phyloP scores from a whole-genome alignment of 2,113 vertebrate species.

The Myocastor coypus region DNA sequence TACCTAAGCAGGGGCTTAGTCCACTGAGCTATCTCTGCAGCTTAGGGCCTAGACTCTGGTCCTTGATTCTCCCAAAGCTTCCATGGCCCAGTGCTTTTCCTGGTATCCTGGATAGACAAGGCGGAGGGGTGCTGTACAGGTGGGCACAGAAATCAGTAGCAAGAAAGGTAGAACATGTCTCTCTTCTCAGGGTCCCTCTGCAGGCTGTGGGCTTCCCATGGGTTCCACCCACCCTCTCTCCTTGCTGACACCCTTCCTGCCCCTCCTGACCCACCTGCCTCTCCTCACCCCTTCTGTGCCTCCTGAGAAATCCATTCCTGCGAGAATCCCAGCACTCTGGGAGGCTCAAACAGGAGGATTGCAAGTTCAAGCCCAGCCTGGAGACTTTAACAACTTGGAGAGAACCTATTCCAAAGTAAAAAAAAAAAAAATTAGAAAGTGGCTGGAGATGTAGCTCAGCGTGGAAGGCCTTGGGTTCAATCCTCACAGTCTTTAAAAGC shows the following conservation, averaged over 20 bases:
- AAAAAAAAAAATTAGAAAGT: background rate
- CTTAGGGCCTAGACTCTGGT: background rate
- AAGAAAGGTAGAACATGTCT: background rate
- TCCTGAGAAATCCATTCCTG: background rate
- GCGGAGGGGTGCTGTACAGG: rapidly evolving
- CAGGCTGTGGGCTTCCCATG: background rate
- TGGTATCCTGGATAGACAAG: too few relatives aligned
- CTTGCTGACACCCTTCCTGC: background rate
- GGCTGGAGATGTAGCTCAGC: background rate
- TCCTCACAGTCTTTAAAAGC: background rate
- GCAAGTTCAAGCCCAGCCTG: background rate
- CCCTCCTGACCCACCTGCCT: background rate
- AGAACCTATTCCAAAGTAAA: background rate
- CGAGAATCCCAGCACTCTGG: too few relatives aligned
- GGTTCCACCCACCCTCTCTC: background rate
- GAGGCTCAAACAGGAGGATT: background rate
- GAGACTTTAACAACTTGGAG: background rate
- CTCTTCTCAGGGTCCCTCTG: background rate
- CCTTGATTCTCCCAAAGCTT: background rate
- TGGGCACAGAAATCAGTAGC: background rate
- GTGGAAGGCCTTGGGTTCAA: background rate
- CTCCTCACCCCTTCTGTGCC: background rate
- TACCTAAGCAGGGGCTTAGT: too few relatives aligned
- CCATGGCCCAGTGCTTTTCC: background rate
- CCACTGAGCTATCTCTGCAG: too few relatives aligned